A percentile compares a stretch with the other conserved stretches of the same genome.
Evolutionary conservation across 2,888 invertebrate species (phyloP).

Genomic region (Parasteatoda lunata): DNA sequence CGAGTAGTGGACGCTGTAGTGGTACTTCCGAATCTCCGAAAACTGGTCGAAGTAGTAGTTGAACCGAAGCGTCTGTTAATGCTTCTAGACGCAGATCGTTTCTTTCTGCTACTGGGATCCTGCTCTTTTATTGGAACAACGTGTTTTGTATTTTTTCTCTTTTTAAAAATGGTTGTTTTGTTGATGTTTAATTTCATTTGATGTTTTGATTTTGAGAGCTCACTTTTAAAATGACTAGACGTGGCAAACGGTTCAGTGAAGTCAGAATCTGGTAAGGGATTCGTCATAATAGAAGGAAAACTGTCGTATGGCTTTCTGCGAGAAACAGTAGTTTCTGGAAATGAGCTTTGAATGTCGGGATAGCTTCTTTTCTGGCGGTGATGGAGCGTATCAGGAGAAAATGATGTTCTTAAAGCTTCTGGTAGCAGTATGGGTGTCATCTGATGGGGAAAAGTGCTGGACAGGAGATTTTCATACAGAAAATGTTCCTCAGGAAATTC

Average conservation of each 20-base stretch:
- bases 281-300: slow-evolving; percentile 4
- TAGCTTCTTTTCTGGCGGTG: slow-evolving; percentile 39
- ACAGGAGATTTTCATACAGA: background rate
- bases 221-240: background rate
- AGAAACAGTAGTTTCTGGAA: slow-evolving; percentile 21
- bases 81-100: slow-evolving; percentile 1
- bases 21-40: slow-evolving; percentile 32
- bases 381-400: slow-evolving; percentile 17
- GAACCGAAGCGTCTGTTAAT: slow-evolving; percentile 45
- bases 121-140: slow-evolving; percentile 12
- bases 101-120: slow-evolving; percentile 15
- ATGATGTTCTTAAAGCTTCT: slow-evolving; percentile 53
- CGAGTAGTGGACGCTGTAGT: slow-evolving; percentile 8
- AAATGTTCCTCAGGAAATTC: background rate
- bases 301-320: background rate
- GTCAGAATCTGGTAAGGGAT: slow-evolving; percentile 37
- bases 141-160: background rate
- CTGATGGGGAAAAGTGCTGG: background rate
- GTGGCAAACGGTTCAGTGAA: background rate
- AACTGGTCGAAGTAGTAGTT: slow-evolving; percentile 10
- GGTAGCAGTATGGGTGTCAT: slow-evolving; percentile 46
- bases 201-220: background rate
- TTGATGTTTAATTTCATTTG: background rate
- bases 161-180: background rate
- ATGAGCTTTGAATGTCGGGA: slow-evolving; percentile 47